A percentile compares a stretch with the other conserved stretches of the same genome.
These are phyloP conservation scores for Struthio camelus DNA, from an alignment of 2,113 vertebrate genomes.

Conservation along the genomic window DNA sequence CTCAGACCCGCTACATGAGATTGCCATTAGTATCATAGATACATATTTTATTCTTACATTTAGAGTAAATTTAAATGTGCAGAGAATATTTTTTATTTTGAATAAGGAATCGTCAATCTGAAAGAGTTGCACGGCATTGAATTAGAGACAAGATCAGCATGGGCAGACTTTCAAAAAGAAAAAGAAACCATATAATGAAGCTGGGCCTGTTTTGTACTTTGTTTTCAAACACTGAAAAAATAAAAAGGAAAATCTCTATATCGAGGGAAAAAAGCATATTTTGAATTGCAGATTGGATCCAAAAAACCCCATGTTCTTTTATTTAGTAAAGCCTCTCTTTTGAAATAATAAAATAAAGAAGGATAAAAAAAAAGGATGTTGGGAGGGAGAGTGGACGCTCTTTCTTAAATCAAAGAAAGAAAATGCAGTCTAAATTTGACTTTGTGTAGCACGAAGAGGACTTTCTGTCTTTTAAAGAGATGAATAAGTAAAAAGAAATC, in stretches of 20 bases:
- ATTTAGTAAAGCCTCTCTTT: background rate
- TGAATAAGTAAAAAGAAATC: background rate
- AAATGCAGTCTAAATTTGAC: background rate
- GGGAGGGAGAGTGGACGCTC: background rate
- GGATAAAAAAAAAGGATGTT: rapidly evolving
- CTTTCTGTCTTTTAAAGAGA: background rate
- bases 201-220: background rate
- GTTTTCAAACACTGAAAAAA: background rate
- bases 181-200: background rate
- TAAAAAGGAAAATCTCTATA: background rate
- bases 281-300: background rate
- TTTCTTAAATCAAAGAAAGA: background rate
- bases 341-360: background rate
- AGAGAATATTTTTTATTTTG: background rate
- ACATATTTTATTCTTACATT: background rate
- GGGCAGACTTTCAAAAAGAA: background rate
- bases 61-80: background rate
- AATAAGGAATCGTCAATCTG: background rate
- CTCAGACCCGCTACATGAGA: rapidly evolving
- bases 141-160: background rate
- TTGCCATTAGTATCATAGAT: background rate
- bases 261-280: background rate
- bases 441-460: background rate
- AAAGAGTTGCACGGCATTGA: background rate
- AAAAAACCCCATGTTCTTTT: background rate